These are phyloP conservation scores for Leptonema lineaticorne DNA, from an alignment of 1,140 invertebrate genomes.

Conservation along the genomic window DNA sequence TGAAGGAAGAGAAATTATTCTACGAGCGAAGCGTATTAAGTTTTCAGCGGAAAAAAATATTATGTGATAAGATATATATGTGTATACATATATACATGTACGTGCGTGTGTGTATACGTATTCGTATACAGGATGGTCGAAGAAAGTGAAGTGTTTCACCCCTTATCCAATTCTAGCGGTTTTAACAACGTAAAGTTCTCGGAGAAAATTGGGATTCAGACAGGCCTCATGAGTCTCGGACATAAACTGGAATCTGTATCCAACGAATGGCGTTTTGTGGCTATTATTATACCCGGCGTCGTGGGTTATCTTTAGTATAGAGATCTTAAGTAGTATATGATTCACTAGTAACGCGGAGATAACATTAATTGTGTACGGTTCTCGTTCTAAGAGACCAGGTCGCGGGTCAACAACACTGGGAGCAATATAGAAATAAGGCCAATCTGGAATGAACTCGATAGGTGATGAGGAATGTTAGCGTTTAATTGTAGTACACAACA, in stretches of 20 bases:
- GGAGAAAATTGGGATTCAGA: not conserved
- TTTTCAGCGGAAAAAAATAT: not conserved
- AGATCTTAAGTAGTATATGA: slow-evolving; percentile 13
- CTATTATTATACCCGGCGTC: not conserved
- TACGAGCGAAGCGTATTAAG: not conserved
- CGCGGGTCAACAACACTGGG: slow-evolving; percentile 26
- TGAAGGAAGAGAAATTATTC: slow-evolving; percentile 3
- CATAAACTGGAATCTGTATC: not conserved
- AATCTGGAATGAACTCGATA: not conserved
- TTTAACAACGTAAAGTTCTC: not conserved
- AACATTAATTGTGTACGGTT: slow-evolving; percentile 22
- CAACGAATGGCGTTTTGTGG: not conserved
- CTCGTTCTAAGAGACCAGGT: slow-evolving; percentile 11
- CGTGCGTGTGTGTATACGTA: not conserved
- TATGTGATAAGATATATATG: not conserved
- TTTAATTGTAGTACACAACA: not conserved
- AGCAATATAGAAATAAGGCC: slow-evolving; percentile 7
- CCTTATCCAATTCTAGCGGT: not conserved
- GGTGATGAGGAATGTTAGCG: slow-evolving; percentile 11
- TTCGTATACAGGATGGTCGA: too few species aligned
- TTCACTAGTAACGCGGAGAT: not conserved
- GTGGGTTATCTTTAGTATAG: not conserved
- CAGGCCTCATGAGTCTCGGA: not conserved
- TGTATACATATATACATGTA: not conserved
- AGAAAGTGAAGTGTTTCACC: not conserved